Conservation (phyloP, 2,888 invertebrate species). For the Rhogogaster chlorosoma region DNA sequence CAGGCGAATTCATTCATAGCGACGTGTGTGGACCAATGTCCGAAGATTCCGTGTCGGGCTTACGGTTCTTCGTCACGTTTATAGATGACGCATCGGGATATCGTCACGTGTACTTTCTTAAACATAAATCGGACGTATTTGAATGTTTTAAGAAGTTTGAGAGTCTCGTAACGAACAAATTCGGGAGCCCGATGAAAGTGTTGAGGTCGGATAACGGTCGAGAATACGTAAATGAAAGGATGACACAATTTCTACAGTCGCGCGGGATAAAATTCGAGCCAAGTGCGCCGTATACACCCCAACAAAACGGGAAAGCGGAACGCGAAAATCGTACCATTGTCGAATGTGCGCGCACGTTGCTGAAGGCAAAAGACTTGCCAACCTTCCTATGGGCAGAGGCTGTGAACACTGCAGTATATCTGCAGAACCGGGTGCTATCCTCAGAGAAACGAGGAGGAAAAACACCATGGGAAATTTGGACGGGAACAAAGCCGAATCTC, state of each 20-base stretch:
- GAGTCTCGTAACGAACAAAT: background rate
- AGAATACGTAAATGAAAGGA: background rate
- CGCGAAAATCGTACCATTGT: conserved; percentile 54
- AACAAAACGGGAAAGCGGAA: conserved; percentile 54
- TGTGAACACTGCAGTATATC: background rate
- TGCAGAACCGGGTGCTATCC: background rate
- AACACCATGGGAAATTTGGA: conserved; percentile 37
- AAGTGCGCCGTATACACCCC: conserved; percentile 11
- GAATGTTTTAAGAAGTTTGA: conserved; percentile 1
- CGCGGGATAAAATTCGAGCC: background rate
- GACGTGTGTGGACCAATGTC: conserved; percentile 59
- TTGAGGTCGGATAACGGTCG: conserved; percentile 1
- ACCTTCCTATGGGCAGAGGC: conserved; percentile 29
- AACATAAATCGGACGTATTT: conserved; percentile 42
- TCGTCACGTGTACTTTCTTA: conserved; percentile 55
- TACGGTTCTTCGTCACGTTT: conserved; percentile 55
- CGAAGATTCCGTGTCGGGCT: conserved; percentile 51
- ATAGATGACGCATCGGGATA: conserved; percentile 56
- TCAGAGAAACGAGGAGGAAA: background rate
- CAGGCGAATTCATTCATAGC: conserved; percentile 55
- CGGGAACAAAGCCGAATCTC: conserved; percentile 49
- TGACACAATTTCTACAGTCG: background rate
- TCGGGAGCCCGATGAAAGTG: background rate
- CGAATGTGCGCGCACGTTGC: conserved; percentile 53
- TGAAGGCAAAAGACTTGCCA: conserved; percentile 35